Evolutionary conservation across 2,888 invertebrate species (phyloP).

Genomic region (Phytoseiulus persimilis): DNA sequence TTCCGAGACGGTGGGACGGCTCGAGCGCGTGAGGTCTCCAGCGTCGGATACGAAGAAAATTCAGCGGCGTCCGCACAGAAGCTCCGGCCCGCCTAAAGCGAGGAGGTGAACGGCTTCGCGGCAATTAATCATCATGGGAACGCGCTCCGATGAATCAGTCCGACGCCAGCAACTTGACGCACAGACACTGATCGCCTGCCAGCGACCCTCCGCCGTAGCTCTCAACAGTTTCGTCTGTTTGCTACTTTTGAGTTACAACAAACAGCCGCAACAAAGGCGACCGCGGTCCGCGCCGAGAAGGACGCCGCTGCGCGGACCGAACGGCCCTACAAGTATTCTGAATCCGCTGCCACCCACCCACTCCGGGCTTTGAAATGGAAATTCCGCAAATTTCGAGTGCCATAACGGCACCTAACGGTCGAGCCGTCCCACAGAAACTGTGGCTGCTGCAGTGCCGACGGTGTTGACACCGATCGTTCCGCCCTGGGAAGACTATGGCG

Average conservation of each 20-base stretch:
- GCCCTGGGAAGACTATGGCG: neutral
- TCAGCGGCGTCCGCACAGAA: neutral
- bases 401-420: slow-evolving; percentile 5
- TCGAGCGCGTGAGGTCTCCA: too few species aligned
- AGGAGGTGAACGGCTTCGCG: neutral
- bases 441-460: neutral
- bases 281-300: neutral
- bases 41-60: too few species aligned
- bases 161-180: neutral
- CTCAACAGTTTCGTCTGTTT: neutral
- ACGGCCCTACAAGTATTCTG: neutral
- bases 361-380: neutral
- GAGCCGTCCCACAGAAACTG: neutral
- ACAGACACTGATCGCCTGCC: neutral
- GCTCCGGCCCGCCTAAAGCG: neutral
- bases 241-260: neutral
- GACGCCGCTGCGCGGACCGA: neutral
- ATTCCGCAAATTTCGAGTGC: neutral
- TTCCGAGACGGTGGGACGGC: too few species aligned
- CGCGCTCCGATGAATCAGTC: neutral
- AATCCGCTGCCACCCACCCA: neutral
- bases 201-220: neutral
- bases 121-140: neutral
- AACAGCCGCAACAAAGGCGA: neutral
- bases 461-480: neutral